Conservation (phyloP, 1,140 invertebrate species). For the Penaeus japonicus region DNA sequence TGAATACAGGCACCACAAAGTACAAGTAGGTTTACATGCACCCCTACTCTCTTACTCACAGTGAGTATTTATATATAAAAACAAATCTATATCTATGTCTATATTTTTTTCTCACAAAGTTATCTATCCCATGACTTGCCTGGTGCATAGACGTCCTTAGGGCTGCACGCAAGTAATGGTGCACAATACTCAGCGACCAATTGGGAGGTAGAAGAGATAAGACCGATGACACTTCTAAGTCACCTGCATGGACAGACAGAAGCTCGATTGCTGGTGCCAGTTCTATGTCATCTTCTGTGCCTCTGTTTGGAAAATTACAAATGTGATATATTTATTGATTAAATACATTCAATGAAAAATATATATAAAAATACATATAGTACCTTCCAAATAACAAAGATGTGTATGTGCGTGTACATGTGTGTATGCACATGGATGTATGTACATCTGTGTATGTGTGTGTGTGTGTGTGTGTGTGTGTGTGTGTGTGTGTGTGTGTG, state of each 20-base stretch:
- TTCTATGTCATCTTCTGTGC: slow-evolving; percentile 60
- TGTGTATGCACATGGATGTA: no score
- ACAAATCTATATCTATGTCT: background rate
- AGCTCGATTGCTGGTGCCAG: slow-evolving; percentile 65
- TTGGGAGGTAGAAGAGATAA: slow-evolving; percentile 66
- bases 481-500: no score
- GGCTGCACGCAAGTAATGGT: slow-evolving; percentile 65
- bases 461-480: no score
- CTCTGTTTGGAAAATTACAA: slow-evolving; percentile 39
- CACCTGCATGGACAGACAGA: slow-evolving; percentile 65
- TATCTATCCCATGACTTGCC: slow-evolving; percentile 7
- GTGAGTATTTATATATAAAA: no score
- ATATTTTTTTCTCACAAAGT: background rate
- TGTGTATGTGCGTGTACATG: no score
- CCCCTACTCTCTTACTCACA: no score
- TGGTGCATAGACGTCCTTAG: slow-evolving; percentile 64
- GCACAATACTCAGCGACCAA: slow-evolving; percentile 66
- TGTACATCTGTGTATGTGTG: no score
- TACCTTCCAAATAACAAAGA: no score
- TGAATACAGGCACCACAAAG: no score
- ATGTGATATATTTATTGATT: background rate
- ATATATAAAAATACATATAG: no score
- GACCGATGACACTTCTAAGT: slow-evolving; percentile 66
- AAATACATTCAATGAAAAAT: background rate
- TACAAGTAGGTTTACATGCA: no score